Evolutionary conservation across 2,888 invertebrate species (phyloP).

Genomic region (Drosophila mimica): DNA sequence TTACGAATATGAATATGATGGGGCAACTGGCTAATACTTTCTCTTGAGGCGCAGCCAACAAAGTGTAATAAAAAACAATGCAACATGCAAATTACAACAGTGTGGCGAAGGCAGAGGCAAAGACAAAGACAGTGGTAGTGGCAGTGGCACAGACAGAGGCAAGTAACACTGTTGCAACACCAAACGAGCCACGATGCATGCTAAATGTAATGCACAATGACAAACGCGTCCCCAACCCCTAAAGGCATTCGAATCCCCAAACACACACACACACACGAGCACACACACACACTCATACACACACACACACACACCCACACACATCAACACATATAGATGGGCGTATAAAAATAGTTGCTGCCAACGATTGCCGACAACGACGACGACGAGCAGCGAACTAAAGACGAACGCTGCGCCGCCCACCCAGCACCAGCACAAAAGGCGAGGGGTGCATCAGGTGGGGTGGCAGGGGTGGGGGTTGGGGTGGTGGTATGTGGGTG

Average conservation of each 20-base stretch:
- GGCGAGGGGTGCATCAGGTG: neutral
- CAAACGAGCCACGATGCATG: conserved; percentile 68
- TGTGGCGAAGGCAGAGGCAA: conserved; percentile 15
- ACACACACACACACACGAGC: conserved; percentile 37
- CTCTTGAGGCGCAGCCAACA: conserved; percentile 37
- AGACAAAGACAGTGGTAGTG: neutral
- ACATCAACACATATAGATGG: conserved; percentile 10
- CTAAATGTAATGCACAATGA: conserved; percentile 77
- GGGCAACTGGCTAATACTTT: conserved; percentile 30
- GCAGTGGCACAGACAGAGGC: conserved; percentile 7
- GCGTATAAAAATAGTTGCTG: conserved; percentile 75
- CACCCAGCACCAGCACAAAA: conserved; percentile 7
- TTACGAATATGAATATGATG: conserved; percentile 69
- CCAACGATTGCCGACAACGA: conserved; percentile 53
- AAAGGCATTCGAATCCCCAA: conserved; percentile 32
- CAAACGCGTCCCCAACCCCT: conserved; percentile 58
- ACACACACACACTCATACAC: conserved; percentile 35
- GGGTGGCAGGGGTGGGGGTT: neutral
- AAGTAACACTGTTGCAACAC: conserved; percentile 69
- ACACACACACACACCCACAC: conserved; percentile 24
- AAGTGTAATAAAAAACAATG: conserved; percentile 29
- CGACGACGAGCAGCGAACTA: conserved; percentile 63
- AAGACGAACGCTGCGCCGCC: conserved; percentile 51
- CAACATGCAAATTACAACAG: conserved; percentile 74
- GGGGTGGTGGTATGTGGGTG: neutral